Base-by-base conservation (phyloP, 2,797 vertebrate species). In the Cyprinella venusta region DNA sequence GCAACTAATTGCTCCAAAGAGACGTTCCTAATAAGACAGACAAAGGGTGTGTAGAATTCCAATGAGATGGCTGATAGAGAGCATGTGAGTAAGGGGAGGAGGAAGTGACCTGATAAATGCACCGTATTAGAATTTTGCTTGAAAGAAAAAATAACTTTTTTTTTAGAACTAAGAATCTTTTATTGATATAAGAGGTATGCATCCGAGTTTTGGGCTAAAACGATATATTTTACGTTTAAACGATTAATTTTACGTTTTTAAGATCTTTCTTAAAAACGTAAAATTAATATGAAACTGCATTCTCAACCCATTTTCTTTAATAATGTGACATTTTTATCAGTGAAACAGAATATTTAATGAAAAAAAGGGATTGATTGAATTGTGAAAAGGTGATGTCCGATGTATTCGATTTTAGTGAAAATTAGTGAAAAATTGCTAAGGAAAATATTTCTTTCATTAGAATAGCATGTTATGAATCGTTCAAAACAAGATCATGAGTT, bases 11-110 rank as follows among this genome's bases (percentile, higher is more conserved):
- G 75, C 70, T 86, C 74, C 65, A 90, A 77, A 85, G 50, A 89
- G 79, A 89, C 83, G 56, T 26, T 75, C 67, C 76, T 88, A 90
- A 89, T 88, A 85, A 88, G 87, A 85, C 69, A 84, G 83, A 82
- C 63, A 42, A 78, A 81, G 72, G 75, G 80, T 81, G 19, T 2
- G 48, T n/a, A 83, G 64, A 88, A 87, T 86, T 76, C 80, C 86
- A 88, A 89, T 75, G 82, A 87, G 85, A 72, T 30, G 59, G 48
- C 52, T 15, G 71, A 70, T 42, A 63, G 64, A 67, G 67, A 45
- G 68, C 6, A 18, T 59, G 36, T 56, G 10, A 68, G 70, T 16
- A 63, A 38, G 77, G 8, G 76, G 64, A 75, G 26, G 19, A 69
- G 79, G 40, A 56, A n/a, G 65, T 70, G 59, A 72, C 50, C 15